Evolutionary conservation across 2,888 invertebrate species (phyloP).

Genomic region (Scelioninae gen. 2): DNA sequence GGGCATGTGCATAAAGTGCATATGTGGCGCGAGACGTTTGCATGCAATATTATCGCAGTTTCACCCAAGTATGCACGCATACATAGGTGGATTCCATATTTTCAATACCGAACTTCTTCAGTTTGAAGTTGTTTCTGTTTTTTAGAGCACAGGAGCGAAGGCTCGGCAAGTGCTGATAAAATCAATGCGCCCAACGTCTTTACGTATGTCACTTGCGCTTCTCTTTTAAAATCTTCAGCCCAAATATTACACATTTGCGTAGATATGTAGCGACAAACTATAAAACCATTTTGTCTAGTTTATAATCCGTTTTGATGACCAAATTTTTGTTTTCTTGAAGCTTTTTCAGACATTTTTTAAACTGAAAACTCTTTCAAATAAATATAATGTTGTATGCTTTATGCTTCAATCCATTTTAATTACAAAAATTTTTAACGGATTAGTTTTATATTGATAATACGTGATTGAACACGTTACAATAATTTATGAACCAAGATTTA

Average conservation of each 20-base stretch:
- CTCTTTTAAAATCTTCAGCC: conserved; percentile 15
- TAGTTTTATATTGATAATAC: too few relatives aligned
- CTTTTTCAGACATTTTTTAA: too few relatives aligned
- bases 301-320: too few relatives aligned
- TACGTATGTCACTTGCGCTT: conserved; percentile 2
- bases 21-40: conserved; percentile 21
- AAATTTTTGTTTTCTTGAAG: too few relatives aligned
- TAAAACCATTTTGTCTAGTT: too few relatives aligned
- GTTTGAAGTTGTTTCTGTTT: conserved; percentile 55
- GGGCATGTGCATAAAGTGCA: conserved; percentile 21
- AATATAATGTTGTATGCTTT: too few relatives aligned
- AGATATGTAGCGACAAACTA: conserved; percentile 28
- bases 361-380: too few relatives aligned
- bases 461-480: too few relatives aligned
- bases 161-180: conserved; percentile 64
- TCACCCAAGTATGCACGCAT: conserved; percentile 16
- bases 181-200: conserved; percentile 61
- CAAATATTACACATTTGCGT: conserved; percentile 11
- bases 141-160: conserved; percentile 59
- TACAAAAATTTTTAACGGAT: too few relatives aligned
- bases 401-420: too few relatives aligned
- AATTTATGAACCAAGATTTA: too few relatives aligned
- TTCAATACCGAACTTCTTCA: conserved; percentile 35
- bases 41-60: conserved; percentile 44
- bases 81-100: conserved; percentile 20